Evolutionary conservation across 2,113 vertebrate genomes (phyloP), one percentile per base, ranked within the genome.

Genomic region (Terrapene triunguis): DNA sequence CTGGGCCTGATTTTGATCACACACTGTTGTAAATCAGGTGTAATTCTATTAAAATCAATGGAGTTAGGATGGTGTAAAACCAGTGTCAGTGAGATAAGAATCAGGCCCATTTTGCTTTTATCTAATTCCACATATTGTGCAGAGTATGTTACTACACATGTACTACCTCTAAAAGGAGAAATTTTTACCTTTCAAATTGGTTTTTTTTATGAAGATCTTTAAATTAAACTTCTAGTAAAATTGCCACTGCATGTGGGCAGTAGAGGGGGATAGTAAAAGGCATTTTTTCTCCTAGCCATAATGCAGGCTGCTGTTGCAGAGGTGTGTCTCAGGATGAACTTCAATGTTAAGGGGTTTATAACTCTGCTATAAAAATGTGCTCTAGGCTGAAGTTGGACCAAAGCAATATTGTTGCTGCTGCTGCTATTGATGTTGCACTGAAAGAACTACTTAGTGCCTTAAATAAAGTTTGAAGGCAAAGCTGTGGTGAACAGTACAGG

Each of bases 201-300:
- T 62, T 93, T 91, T 91, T 93, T 90, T 93, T 93, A 72, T 80
- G 32, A 96, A 92, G 21, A 4, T 11, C 57, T 81, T 97, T 95
- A 86, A 95, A 93, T 94, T 93, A 88, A n/a, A 65, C 86, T 93
- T 92, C 51, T 89, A 5, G 44, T 55, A 51, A 94, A 94, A 94
- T 48, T 54, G 62, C 74, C 69, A 86, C 42, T 72, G 29, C 44
- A 24, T 6, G 14, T 90, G 1, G 0, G 3, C 69, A 83, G 25
- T 2, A 87, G 82, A 54, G 82, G 32, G 44, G 91, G 85, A 48
- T 21, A n/a, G 51, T 27, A 87, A 21, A 89, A 79, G 62, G 3
- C 8, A 65, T 17, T 3, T 29, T 88, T 81, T 22, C 8, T 93
- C 27, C 0, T 9, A 7, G 2, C 2, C 48, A 24, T 25, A 29